phyloP scores from a whole-genome alignment of 2,113 vertebrate species.

The Euleptes europaea region DNA sequence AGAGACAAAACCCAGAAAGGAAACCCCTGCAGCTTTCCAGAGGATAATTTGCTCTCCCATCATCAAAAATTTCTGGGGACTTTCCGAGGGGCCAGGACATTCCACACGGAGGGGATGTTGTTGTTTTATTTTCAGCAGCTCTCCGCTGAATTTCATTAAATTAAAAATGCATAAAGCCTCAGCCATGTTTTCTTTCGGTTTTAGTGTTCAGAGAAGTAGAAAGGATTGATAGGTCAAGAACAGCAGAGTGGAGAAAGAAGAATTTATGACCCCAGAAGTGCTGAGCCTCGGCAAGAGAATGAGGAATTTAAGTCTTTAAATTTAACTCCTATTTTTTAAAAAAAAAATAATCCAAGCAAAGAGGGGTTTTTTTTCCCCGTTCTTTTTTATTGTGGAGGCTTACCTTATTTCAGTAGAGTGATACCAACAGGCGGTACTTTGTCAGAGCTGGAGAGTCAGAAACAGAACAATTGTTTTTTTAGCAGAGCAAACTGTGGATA shows the following conservation, averaged over 20 bases:
- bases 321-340: conserved; percentile 64
- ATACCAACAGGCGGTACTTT: conserved; percentile 57
- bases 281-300: conserved; percentile 63
- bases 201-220: conserved; percentile 74
- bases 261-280: conserved; percentile 72
- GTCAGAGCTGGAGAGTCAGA: conserved; percentile 41
- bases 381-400: conserved; percentile 40
- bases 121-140: conserved; percentile 46
- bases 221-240: conserved; percentile 75
- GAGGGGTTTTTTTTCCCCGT: neutral
- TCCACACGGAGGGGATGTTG: neutral
- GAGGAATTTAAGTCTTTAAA: conserved; percentile 66
- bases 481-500: conserved; percentile 10
- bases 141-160: conserved; percentile 66
- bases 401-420: conserved; percentile 57
- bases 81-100: neutral
- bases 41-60: neutral
- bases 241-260: conserved; percentile 57
- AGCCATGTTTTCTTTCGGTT: conserved; percentile 77
- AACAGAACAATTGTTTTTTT: conserved; percentile 14
- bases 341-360: conserved; percentile 56
- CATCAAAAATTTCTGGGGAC: neutral
- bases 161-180: conserved; percentile 75
- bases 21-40: neutral
- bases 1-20: neutral